These are phyloP conservation scores for Sminthurides aquaticus DNA, from an alignment of 2,888 invertebrate species.

Conservation along the genomic window DNA sequence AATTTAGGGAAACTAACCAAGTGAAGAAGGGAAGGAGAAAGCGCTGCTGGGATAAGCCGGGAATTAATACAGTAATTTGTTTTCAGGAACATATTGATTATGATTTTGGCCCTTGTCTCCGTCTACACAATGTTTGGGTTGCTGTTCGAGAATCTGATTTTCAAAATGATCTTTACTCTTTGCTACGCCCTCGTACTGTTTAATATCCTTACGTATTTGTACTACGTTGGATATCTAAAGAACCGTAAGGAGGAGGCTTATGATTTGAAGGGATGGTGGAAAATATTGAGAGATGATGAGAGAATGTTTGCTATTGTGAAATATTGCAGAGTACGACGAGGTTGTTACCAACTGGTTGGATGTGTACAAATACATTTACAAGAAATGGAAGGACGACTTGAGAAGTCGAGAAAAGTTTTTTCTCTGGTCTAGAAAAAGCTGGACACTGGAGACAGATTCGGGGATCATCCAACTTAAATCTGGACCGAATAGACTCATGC, in stretches of 20 bases:
- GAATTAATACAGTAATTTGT: no score
- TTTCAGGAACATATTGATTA: slow-evolving; percentile 19
- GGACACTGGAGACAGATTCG: slow-evolving; percentile 15
- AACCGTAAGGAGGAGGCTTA: slow-evolving; percentile 16
- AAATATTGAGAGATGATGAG: no score
- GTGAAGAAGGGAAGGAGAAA: no score
- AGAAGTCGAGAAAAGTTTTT: neutral
- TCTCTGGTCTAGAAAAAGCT: slow-evolving; percentile 4
- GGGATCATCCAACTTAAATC: slow-evolving; percentile 12
- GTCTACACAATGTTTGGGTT: slow-evolving; percentile 21
- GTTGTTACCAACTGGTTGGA: slow-evolving; percentile 14
- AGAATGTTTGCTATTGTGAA: no score
- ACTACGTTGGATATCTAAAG: slow-evolving; percentile 20
- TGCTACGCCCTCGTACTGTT: slow-evolving; percentile 3
- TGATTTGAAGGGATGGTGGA: no score
- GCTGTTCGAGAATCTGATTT: slow-evolving; percentile 20
- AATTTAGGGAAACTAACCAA: no score
- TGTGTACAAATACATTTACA: slow-evolving; percentile 13
- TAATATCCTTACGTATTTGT: slow-evolving; percentile 17
- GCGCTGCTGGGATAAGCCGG: no score
- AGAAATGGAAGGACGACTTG: slow-evolving; percentile 12
- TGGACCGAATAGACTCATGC: slow-evolving; percentile 11
- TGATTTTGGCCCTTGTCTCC: slow-evolving; percentile 22
- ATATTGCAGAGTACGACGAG: slow-evolving; percentile 14
- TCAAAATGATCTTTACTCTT: slow-evolving; percentile 21